Evolutionary conservation across 2,113 vertebrate species (phyloP).

Genomic region (Climacteris rufus): DNA sequence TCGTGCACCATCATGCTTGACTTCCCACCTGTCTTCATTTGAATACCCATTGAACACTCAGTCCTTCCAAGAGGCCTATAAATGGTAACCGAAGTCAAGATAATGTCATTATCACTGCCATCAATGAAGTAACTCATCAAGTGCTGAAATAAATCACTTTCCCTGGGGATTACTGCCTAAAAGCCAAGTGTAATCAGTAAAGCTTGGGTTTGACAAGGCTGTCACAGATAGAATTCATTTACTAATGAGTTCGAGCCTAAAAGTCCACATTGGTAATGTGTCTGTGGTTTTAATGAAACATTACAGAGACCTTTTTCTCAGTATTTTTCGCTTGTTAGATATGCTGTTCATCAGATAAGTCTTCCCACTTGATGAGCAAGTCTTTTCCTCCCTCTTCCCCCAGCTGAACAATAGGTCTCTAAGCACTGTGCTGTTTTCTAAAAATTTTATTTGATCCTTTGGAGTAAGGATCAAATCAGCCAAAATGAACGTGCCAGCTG

Average conservation of each 20-base stretch:
- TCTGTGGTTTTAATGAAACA: background rate
- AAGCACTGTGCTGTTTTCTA: background rate
- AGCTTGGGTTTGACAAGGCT: constrained; percentile 45
- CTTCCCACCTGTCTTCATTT: background rate
- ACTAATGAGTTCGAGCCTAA: constrained; percentile 44
- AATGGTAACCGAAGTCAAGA: constrained; percentile 53
- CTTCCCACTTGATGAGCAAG: background rate
- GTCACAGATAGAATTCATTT: constrained; percentile 48
- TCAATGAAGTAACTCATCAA: constrained; percentile 45
- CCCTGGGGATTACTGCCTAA: constrained; percentile 45
- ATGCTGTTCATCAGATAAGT: background rate
- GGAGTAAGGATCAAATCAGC: background rate
- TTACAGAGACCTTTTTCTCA: background rate
- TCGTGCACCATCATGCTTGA: background rate
- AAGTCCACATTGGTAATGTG: constrained; percentile 11
- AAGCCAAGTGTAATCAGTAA: constrained; percentile 56
- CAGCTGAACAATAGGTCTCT: background rate
- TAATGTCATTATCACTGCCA: constrained; percentile 41
- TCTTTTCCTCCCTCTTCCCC: background rate
- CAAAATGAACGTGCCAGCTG: background rate
- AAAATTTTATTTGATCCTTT: background rate
- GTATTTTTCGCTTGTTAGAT: background rate
- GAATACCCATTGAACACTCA: background rate
- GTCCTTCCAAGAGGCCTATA: constrained; percentile 31
- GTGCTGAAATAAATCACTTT: constrained; percentile 57